A percentile compares a stretch with the other conserved stretches of the same genome.
phyloP scores from a whole-genome alignment of 2,888 invertebrate species.

The Eucera pruinosa region DNA sequence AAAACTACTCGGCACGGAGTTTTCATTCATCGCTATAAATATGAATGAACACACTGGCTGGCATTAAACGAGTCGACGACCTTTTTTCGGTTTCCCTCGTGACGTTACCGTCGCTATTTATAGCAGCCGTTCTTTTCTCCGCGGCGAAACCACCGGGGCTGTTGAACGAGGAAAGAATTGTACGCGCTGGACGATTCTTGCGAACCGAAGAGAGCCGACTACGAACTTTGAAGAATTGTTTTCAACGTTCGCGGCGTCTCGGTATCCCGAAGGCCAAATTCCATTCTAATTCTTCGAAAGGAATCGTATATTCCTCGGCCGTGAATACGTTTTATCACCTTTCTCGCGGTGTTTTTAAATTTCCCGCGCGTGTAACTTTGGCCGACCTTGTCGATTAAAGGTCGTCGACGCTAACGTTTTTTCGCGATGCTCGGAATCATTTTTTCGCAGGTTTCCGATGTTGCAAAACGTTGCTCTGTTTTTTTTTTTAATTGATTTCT shows the following conservation, averaged over 20 bases:
- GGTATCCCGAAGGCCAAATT: not conserved
- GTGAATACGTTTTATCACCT: not conserved
- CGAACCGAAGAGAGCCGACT: not conserved
- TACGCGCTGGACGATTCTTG: not conserved
- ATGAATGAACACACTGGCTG: slow-evolving; percentile 60
- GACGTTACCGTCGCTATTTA: slow-evolving; percentile 24
- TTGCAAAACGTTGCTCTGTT: too few species aligned
- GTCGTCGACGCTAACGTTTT: too few species aligned
- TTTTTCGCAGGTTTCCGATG: too few species aligned
- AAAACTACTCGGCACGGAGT: slow-evolving; percentile 45
- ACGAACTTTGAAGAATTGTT: not conserved
- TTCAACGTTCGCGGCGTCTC: not conserved
- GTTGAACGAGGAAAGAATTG: slow-evolving; percentile 11
- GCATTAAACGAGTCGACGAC: slow-evolving; percentile 53
- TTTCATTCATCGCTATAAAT: slow-evolving; percentile 69
- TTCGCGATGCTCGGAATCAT: not conserved
- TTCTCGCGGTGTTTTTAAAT: not conserved
- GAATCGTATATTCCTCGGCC: not conserved
- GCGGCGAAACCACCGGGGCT: too few species aligned
- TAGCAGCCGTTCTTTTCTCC: slow-evolving; percentile 3
- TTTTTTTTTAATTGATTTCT: too few species aligned
- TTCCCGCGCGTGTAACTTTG: not conserved
- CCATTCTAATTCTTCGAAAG: not conserved
- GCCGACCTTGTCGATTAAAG: slow-evolving; percentile 5
- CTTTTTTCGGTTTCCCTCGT: slow-evolving; percentile 53